A percentile compares a stretch with the other conserved stretches of the same genome.
Conservation (phyloP, 2,888 invertebrate genomes). For the Drosophila stalkeri region DNA sequence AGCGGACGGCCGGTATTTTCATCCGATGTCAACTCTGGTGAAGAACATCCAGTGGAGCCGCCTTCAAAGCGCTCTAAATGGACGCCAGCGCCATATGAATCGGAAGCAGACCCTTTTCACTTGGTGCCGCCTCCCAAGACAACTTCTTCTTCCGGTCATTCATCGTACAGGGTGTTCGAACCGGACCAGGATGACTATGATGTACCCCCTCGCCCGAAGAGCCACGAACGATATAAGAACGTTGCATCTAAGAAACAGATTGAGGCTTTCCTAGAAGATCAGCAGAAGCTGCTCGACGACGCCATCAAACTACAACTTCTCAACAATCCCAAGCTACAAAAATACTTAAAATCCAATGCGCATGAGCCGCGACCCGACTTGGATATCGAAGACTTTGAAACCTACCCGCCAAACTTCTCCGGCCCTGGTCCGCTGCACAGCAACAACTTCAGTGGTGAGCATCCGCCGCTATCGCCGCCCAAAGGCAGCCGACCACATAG, state of each 20-base stretch:
- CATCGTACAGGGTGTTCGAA: slow-evolving; percentile 78
- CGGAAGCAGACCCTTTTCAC: slow-evolving; percentile 79
- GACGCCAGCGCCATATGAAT: slow-evolving; percentile 68
- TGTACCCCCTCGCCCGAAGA: slow-evolving; percentile 50
- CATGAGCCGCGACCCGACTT: slow-evolving; percentile 70
- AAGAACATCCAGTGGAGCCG: slow-evolving; percentile 37
- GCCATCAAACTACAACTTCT: slow-evolving; percentile 79
- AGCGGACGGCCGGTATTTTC: slow-evolving; percentile 39
- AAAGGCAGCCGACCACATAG: slow-evolving; percentile 64
- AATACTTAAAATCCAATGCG: slow-evolving; percentile 72
- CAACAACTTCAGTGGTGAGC: slow-evolving; percentile 63
- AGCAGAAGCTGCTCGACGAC: slow-evolving; percentile 80
- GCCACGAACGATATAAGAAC: slow-evolving; percentile 76
- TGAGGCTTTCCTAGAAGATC: slow-evolving; percentile 80
- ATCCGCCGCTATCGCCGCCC: slow-evolving; percentile 42
- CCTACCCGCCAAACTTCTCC: slow-evolving; percentile 70
- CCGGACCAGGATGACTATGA: slow-evolving; percentile 79
- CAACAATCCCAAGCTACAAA: slow-evolving; percentile 80
- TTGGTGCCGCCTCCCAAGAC: slow-evolving; percentile 78
- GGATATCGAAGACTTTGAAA: slow-evolving; percentile 77
- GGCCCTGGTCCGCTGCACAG: slow-evolving; percentile 59
- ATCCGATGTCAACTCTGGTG: slow-evolving; percentile 60
- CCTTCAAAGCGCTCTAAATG: slow-evolving; percentile 70
- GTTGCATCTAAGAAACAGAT: slow-evolving; percentile 82
- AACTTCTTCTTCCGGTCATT: slow-evolving; percentile 54